Conservation (phyloP, 2,888 invertebrate genomes). For the Oeneis ivallda region DNA sequence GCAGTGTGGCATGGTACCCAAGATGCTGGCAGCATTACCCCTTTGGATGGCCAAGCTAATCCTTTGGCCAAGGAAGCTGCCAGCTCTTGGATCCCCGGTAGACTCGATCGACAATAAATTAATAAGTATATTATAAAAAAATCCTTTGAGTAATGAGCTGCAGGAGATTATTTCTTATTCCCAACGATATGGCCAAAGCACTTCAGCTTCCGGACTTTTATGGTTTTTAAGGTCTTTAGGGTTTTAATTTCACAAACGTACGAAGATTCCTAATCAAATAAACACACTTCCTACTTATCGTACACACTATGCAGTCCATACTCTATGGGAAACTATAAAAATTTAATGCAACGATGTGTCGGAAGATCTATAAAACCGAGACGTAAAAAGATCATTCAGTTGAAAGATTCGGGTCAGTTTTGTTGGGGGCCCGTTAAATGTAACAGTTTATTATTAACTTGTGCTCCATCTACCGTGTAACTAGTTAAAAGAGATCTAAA, state of each 20-base stretch:
- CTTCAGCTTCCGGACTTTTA: no score
- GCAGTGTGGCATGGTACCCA: no score
- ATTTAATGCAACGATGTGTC: conserved; percentile 23
- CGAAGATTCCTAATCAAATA: conserved; percentile 2
- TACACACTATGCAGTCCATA: neutral
- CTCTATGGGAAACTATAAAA: conserved; percentile 17
- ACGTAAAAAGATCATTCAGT: conserved; percentile 37
- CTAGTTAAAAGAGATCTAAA: conserved; percentile 8
- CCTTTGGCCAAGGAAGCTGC: no score
- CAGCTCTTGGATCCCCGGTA: no score
- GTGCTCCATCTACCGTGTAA: neutral
- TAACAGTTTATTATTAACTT: conserved; percentile 30
- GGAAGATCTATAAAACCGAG: conserved; percentile 32
- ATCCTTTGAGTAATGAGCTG: no score
- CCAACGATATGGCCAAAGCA: no score
- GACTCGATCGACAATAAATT: no score
- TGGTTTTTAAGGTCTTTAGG: no score
- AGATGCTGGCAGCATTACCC: no score
- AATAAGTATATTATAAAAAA: no score
- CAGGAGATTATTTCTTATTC: no score
- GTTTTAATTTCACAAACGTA: neutral
- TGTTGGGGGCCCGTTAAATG: conserved; percentile 29
- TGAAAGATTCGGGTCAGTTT: conserved; percentile 35
- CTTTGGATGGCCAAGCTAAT: no score
- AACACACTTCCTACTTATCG: conserved; percentile 5